Evolutionary conservation across 2,113 vertebrate species (phyloP).

Genomic region (Limnothrissa miodon): DNA sequence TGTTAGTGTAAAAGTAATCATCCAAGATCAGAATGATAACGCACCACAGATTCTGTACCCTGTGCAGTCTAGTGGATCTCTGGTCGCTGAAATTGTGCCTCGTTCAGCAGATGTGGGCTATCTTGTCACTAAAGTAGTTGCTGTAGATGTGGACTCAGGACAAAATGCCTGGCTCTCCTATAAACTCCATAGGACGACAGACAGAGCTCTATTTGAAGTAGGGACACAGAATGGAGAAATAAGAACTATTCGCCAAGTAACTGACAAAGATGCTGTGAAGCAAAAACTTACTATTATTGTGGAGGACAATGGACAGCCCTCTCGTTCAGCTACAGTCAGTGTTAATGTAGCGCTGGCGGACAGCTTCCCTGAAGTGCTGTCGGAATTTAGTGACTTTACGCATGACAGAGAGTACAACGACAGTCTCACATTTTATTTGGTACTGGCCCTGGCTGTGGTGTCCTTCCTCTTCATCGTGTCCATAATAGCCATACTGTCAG

Average conservation of each 20-base stretch:
- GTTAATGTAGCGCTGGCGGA: constrained; percentile 52
- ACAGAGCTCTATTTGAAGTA: constrained; percentile 49
- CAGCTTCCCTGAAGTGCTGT: constrained; percentile 52
- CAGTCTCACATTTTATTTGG: constrained; percentile 43
- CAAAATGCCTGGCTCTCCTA: constrained; percentile 51
- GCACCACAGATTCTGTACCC: constrained; percentile 53
- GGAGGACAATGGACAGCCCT: constrained; percentile 52
- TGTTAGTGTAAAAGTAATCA: constrained; percentile 45
- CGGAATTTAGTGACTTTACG: constrained; percentile 37
- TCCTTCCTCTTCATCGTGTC: constrained; percentile 66
- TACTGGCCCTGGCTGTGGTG: constrained; percentile 48
- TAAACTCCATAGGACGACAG: constrained; percentile 44
- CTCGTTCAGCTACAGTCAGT: constrained; percentile 52
- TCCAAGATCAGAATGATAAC: constrained; percentile 65
- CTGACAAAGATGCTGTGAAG: constrained; percentile 53
- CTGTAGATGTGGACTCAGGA: constrained; percentile 52
- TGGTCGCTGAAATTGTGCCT: constrained; percentile 56
- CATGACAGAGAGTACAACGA: constrained; percentile 25
- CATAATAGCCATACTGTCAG: constrained; percentile 48
- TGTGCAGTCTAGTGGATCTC: constrained; percentile 43
- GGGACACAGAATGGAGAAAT: constrained; percentile 50
- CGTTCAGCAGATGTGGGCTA: constrained; percentile 57
- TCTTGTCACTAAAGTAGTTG: constrained; percentile 50
- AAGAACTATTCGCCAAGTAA: constrained; percentile 44
- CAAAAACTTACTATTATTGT: constrained; percentile 51